A percentile compares a stretch with the other conserved stretches of the same genome.
phyloP scores from a whole-genome alignment of 2,888 invertebrate species.

The Hyles lineata region DNA sequence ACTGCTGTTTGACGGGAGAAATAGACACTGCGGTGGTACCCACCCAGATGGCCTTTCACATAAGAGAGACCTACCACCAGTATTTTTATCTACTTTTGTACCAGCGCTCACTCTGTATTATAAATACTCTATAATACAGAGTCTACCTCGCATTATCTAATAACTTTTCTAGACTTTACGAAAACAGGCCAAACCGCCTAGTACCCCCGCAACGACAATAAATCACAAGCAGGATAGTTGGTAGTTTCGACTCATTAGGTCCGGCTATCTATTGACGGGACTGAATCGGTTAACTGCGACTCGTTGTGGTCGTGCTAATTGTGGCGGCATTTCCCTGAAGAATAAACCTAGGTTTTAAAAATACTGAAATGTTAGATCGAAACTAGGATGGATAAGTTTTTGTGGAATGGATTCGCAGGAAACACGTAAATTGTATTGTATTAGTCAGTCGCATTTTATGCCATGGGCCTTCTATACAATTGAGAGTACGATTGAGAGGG shows the following conservation, averaged over 20 bases:
- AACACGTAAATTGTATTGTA: too few relatives aligned
- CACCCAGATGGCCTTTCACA: too few relatives aligned
- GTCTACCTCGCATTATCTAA: too few relatives aligned
- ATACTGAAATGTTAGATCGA: neutral
- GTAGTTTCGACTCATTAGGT: constrained; percentile 31
- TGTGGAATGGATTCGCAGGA: neutral
- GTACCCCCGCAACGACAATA: constrained; percentile 25
- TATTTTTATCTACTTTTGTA: too few relatives aligned
- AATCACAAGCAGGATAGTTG: constrained; percentile 26
- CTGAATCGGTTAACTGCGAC: neutral
- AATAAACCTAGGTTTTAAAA: neutral
- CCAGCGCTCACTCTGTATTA: too few relatives aligned
- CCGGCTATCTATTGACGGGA: constrained; percentile 22
- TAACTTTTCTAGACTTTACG: neutral
- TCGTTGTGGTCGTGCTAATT: neutral
- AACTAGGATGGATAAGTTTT: neutral
- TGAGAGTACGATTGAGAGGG: too few relatives aligned
- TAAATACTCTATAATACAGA: too few relatives aligned
- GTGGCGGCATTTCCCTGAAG: neutral
- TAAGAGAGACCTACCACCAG: too few relatives aligned
- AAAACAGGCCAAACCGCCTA: neutral
- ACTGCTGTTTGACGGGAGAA: too few relatives aligned
- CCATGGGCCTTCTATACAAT: too few relatives aligned
- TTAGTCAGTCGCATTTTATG: too few relatives aligned
- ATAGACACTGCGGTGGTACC: too few relatives aligned